Evolutionary conservation across 2,113 vertebrate species (phyloP).

Genomic region (Cygnus atratus): DNA sequence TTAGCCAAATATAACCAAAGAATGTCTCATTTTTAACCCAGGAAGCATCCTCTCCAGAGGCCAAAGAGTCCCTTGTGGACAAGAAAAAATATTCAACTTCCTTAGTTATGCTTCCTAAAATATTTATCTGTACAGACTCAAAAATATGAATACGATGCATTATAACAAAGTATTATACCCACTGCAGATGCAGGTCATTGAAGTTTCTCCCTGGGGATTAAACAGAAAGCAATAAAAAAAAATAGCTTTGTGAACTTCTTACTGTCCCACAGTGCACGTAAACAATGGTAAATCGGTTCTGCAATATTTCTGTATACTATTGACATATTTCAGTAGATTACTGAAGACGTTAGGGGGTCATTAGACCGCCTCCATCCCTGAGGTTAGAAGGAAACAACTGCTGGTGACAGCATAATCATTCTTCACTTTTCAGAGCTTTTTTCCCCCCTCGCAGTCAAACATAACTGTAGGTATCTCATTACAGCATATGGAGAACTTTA

Average conservation of each 20-base stretch:
- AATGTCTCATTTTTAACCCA: constrained; percentile 4
- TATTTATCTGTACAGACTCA: background rate
- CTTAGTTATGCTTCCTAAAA: constrained; percentile 18
- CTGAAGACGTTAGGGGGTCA: background rate
- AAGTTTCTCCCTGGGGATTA: background rate
- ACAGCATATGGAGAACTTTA: background rate
- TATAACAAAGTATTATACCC: constrained; percentile 4
- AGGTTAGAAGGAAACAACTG: background rate
- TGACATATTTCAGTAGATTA: background rate
- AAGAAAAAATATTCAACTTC: background rate
- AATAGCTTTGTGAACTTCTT: background rate
- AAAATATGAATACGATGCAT: background rate
- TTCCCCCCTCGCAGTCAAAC: background rate
- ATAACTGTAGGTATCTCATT: background rate
- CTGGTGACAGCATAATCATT: background rate
- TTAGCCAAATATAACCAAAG: background rate
- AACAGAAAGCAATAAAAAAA: background rate
- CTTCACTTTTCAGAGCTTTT: background rate
- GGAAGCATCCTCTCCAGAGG: background rate
- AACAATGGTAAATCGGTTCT: background rate
- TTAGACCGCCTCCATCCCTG: background rate
- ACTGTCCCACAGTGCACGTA: background rate
- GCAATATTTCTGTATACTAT: background rate
- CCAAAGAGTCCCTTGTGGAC: background rate
- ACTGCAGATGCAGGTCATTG: background rate